Conservation (phyloP, 2,113 vertebrate species). For the Pelvicachromis taeniatus region DNA sequence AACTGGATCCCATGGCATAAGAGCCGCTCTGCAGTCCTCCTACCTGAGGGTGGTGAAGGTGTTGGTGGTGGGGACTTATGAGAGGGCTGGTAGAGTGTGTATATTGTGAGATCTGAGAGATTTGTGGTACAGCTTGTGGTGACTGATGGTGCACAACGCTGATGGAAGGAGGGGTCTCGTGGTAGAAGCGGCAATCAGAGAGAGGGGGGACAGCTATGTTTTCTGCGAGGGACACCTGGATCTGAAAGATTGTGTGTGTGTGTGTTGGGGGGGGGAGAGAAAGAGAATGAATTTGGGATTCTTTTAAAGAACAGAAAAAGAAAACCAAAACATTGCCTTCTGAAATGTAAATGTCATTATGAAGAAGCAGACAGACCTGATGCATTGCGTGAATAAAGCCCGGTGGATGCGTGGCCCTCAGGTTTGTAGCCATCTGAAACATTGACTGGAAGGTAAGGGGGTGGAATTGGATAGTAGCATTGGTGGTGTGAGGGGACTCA, state of each 20-base stretch:
- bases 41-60: conserved; percentile 61
- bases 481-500: conserved; percentile 80
- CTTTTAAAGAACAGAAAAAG: neutral
- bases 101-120: conserved; percentile 50
- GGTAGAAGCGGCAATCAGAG: conserved; percentile 69
- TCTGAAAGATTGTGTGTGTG: conserved; percentile 6
- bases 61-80: conserved; percentile 64
- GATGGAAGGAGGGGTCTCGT: conserved; percentile 63
- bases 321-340: neutral
- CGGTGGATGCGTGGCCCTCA: conserved; percentile 73
- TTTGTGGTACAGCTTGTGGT: conserved; percentile 3
- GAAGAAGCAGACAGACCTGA: conserved; percentile 72
- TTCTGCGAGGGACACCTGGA: conserved; percentile 53
- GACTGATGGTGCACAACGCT: conserved; percentile 57
- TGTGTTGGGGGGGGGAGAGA: neutral
- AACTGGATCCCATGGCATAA: conserved; percentile 28
- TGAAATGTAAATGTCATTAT: neutral
- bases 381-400: conserved; percentile 78
- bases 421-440: conserved; percentile 76
- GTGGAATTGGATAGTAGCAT: conserved; percentile 76
- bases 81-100: conserved; percentile 54
- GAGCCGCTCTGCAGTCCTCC: conserved; percentile 30
- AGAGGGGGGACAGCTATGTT: conserved; percentile 53
- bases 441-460: conserved; percentile 75
- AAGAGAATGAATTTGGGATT: neutral